phyloP scores from a whole-genome alignment of 2,888 invertebrate species.

The Hydraecia micacea region DNA sequence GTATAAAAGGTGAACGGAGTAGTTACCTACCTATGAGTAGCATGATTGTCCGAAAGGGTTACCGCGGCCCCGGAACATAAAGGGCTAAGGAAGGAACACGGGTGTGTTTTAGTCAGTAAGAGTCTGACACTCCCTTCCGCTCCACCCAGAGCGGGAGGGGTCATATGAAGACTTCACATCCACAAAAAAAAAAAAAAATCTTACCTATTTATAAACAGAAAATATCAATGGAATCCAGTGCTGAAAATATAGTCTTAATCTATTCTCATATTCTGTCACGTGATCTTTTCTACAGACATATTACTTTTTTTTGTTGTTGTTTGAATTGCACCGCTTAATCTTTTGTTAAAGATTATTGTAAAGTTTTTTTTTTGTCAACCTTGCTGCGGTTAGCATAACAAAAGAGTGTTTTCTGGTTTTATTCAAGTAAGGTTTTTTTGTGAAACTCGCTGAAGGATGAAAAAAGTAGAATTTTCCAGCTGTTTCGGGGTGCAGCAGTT shows the following conservation, averaged over 20 bases:
- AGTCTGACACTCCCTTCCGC: too few relatives aligned
- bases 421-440: slow-evolving; percentile 22
- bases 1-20: too few relatives aligned
- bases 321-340: slow-evolving; percentile 25
- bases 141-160: too few relatives aligned
- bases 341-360: slow-evolving; percentile 35
- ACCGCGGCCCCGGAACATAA: too few relatives aligned
- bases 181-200: too few relatives aligned
- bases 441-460: not conserved
- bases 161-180: too few relatives aligned
- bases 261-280: slow-evolving; percentile 22
- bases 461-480: slow-evolving; percentile 27
- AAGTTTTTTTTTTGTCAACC: slow-evolving; percentile 43
- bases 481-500: not conserved
- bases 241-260: not conserved
- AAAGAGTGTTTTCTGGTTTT: slow-evolving; percentile 37
- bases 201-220: too few relatives aligned
- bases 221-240: not conserved
- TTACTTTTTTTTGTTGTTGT: slow-evolving; percentile 3
- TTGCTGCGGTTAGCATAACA: slow-evolving; percentile 28
- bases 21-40: too few relatives aligned
- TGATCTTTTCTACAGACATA: not conserved
- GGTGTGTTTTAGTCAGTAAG: too few relatives aligned
- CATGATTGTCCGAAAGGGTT: too few relatives aligned
- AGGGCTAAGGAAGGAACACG: too few relatives aligned